These are phyloP conservation scores for Neolamprologus tretocephalus DNA, from an alignment of 2,113 vertebrate genomes.

Conservation along the genomic window DNA sequence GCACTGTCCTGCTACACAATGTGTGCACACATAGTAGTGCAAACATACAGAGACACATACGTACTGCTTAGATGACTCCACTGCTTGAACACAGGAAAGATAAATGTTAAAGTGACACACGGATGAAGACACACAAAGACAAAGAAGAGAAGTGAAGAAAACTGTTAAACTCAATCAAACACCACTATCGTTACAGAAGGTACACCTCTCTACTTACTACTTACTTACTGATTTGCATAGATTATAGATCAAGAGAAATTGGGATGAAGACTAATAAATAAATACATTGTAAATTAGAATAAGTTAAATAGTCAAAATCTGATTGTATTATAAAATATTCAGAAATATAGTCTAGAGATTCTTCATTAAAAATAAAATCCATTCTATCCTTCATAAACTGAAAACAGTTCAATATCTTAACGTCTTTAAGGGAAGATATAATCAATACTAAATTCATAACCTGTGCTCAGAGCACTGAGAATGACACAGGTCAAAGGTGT, in stretches of 20 bases:
- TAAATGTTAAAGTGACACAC: neutral
- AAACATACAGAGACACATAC: neutral
- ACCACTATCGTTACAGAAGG: neutral
- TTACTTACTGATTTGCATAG: neutral
- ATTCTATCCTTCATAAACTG: neutral
- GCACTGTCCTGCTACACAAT: slow-evolving; percentile 14
- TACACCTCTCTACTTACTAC: neutral
- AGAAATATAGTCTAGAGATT: neutral
- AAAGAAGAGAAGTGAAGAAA: neutral
- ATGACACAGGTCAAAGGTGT: slow-evolving; percentile 69
- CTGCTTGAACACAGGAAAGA: neutral
- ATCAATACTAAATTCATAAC: slow-evolving; percentile 64
- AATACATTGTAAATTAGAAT: neutral
- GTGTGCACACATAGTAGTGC: neutral
- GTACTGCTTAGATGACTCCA: neutral
- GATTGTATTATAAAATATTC: neutral
- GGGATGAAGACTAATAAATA: neutral
- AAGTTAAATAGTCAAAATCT: neutral
- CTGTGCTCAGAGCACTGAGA: slow-evolving; percentile 6
- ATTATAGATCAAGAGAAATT: neutral
- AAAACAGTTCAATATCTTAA: slow-evolving; percentile 31
- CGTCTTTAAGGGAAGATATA: slow-evolving; percentile 19
- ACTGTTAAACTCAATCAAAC: neutral
- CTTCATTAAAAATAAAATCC: neutral
- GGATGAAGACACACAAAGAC: neutral